Conservation (phyloP, 2,113 vertebrate species). For the Sula dactylatra region DNA sequence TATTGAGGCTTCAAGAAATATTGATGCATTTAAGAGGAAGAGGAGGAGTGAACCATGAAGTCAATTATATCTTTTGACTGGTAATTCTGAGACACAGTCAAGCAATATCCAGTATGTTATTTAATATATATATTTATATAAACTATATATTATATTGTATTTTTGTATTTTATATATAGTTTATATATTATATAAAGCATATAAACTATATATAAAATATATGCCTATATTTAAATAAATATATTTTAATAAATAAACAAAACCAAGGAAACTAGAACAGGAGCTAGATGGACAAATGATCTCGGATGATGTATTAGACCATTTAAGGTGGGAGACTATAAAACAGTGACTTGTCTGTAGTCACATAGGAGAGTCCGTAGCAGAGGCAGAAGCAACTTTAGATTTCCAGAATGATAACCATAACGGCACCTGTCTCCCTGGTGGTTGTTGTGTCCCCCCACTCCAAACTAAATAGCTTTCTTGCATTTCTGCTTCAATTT, state of each 20-base stretch:
- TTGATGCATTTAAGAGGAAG: background rate
- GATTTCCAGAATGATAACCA: background rate
- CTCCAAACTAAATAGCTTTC: background rate
- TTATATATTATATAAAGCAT: background rate
- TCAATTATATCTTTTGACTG: background rate
- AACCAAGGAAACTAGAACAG: background rate
- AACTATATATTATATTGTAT: background rate
- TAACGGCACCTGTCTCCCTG: background rate
- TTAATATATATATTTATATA: background rate
- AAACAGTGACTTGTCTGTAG: background rate
- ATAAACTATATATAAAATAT: background rate
- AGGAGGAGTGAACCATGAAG: background rate
- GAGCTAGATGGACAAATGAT: background rate
- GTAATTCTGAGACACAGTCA: background rate
- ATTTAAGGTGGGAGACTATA: background rate
- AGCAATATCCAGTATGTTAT: background rate
- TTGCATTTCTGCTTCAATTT: background rate
- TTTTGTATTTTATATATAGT: background rate
- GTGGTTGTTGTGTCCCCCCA: background rate
- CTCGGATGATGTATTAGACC: background rate
- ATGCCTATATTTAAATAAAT: background rate
- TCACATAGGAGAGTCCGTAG: background rate
- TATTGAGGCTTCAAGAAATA: background rate
- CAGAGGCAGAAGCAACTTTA: background rate
- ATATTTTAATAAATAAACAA: background rate